Evolutionary conservation across 2,113 vertebrate species (phyloP).

Genomic region (Sinocyclocheilus rhinocerous): DNA sequence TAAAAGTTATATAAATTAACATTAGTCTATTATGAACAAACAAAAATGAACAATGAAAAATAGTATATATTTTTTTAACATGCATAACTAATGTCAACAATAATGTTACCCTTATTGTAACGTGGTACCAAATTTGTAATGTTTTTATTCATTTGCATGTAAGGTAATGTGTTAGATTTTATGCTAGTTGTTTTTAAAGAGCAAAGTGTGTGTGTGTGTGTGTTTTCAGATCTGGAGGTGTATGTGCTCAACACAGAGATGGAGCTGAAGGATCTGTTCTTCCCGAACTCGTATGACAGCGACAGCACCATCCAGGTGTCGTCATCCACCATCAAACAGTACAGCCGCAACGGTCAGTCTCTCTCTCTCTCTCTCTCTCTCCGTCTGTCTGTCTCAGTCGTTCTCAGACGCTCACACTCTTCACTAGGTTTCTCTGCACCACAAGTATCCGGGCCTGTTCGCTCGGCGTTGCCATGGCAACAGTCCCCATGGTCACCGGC

Average conservation of each 20-base stretch:
- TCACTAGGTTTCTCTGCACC: background rate
- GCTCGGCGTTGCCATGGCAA: background rate
- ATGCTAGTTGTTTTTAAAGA: background rate
- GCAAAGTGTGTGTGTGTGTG: slow-evolving; percentile 62
- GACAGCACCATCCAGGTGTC: slow-evolving; percentile 91
- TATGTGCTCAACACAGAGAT: slow-evolving; percentile 89
- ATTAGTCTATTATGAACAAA: too few relatives aligned
- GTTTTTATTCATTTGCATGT: background rate
- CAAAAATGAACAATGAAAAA: too few relatives aligned
- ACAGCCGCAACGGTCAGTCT: slow-evolving; percentile 90
- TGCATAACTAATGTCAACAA: too few relatives aligned
- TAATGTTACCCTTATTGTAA: too few relatives aligned
- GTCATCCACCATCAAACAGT: slow-evolving; percentile 91
- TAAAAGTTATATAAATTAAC: too few relatives aligned
- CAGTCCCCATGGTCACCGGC: slow-evolving; percentile 1
- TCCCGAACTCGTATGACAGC: slow-evolving; percentile 87
- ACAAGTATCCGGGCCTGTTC: background rate
- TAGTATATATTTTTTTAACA: too few relatives aligned
- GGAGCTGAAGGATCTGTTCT: slow-evolving; percentile 87
- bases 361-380: background rate
- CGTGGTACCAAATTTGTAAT: too few relatives aligned
- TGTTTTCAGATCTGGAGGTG: slow-evolving; percentile 83
- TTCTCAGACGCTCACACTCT: too few relatives aligned
- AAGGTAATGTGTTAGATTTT: background rate
- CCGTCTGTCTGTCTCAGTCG: background rate